A percentile compares a stretch with the other conserved stretches of the same genome.
phyloP scores from a whole-genome alignment of 1,140 invertebrate genomes.

The Drosophila kepulauana region DNA sequence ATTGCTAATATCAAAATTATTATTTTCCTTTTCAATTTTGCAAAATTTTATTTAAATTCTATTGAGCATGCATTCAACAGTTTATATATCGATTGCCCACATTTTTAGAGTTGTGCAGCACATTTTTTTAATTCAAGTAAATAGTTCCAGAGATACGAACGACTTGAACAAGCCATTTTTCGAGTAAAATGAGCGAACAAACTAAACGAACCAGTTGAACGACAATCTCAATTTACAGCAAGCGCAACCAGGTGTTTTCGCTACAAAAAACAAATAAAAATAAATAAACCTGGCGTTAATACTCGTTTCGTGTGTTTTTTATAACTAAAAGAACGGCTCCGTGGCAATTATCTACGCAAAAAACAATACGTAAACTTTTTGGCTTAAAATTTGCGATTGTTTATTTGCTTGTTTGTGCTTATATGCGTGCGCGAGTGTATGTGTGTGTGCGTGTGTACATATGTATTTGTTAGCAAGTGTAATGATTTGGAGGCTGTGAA shows the following conservation, averaged over 20 bases:
- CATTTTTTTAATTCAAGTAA: background rate
- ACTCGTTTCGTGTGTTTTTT: conserved; percentile 10
- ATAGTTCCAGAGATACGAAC: background rate
- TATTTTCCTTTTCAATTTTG: too few species aligned
- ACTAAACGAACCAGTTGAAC: conserved; percentile 16
- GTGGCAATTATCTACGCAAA: background rate
- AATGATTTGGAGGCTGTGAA: conserved; percentile 55
- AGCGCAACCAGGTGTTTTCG: conserved; percentile 48
- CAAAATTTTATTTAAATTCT: too few species aligned
- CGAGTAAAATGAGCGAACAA: conserved; percentile 1
- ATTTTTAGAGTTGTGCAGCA: background rate
- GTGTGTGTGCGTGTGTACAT: conserved; percentile 26
- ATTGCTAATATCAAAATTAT: too few species aligned
- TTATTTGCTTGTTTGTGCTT: conserved; percentile 28
- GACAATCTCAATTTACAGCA: conserved; percentile 42
- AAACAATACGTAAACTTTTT: background rate
- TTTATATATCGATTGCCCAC: too few species aligned
- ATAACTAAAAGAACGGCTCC: conserved; percentile 5
- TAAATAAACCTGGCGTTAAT: conserved; percentile 25
- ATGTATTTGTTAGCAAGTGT: conserved; percentile 23
- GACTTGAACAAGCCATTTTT: background rate
- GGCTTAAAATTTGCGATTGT: conserved; percentile 21
- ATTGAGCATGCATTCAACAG: background rate
- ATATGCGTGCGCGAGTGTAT: conserved; percentile 20
- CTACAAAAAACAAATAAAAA: conserved; percentile 36